Conservation (phyloP, 2,113 vertebrate genomes). For the Phycodurus eques region DNA sequence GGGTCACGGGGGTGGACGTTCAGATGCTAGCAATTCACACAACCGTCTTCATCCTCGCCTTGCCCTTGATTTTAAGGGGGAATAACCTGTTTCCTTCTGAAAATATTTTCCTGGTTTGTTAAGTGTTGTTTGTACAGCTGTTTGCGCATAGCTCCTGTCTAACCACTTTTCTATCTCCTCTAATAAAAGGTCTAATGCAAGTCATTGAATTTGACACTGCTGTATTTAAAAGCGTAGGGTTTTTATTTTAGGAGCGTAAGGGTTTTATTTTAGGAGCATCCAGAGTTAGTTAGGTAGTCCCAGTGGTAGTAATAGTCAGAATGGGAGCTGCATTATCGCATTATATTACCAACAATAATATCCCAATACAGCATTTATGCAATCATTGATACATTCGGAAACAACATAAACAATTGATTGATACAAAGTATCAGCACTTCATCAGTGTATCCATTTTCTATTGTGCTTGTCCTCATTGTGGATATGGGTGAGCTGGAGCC, state of each 20-base stretch:
- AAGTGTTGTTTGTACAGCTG: constrained; percentile 77
- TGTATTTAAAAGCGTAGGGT: constrained; percentile 50
- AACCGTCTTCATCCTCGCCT: constrained; percentile 55
- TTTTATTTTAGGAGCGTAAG: not conserved
- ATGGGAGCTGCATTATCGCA: too few species aligned
- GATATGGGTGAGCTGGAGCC: too few species aligned
- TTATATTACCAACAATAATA: not conserved
- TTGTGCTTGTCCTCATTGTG: too few species aligned
- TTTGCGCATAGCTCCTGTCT: constrained; percentile 53
- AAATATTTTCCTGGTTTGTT: constrained; percentile 72
- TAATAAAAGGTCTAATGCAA: constrained; percentile 53
- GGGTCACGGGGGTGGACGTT: constrained; percentile 26
- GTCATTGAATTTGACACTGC: constrained; percentile 58
- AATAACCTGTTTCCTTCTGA: constrained; percentile 73
- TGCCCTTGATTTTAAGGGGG: constrained; percentile 55
- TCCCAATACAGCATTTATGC: too few species aligned
- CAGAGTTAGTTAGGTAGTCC: not conserved
- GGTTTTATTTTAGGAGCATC: not conserved
- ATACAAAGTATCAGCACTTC: too few species aligned
- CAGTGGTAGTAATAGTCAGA: not conserved
- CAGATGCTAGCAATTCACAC: constrained; percentile 50
- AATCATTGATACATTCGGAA: too few species aligned
- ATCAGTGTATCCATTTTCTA: too few species aligned
- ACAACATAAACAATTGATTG: too few species aligned
- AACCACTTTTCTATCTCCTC: constrained; percentile 51